Percentiles rank a stretch among this genome's conserved stretches.
phyloP scores from a whole-genome alignment of 2,797 vertebrate species.

The Centropyge bicolor region DNA sequence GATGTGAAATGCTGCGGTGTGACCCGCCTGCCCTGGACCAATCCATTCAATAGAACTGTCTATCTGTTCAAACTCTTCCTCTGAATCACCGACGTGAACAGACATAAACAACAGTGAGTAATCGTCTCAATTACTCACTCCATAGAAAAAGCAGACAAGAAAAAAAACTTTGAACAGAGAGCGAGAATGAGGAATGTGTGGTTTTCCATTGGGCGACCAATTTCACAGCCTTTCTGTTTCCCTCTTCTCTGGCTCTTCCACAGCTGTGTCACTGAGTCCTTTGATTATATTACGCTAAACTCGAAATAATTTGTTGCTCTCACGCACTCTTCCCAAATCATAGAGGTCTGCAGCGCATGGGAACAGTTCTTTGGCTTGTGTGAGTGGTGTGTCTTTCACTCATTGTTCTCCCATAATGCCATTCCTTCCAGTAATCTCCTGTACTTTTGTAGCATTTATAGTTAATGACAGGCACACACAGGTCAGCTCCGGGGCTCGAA shows the following conservation, averaged over 20 bases:
- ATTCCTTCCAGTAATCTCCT: conserved; percentile 53
- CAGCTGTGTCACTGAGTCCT: conserved; percentile 60
- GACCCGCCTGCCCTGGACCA: neutral
- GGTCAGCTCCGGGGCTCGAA: conserved; percentile 17
- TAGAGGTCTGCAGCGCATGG: conserved; percentile 67
- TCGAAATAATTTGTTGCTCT: conserved; percentile 59
- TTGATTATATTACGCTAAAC: conserved; percentile 38
- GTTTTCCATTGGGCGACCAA: conserved; percentile 34
- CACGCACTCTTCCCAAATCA: conserved; percentile 59
- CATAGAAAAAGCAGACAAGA: neutral
- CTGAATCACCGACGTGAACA: neutral
- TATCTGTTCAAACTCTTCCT: neutral
- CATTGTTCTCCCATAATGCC: conserved; percentile 25
- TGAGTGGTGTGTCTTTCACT: conserved; percentile 45
- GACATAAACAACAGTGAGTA: conserved; percentile 12
- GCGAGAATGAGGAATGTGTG: conserved; percentile 16
- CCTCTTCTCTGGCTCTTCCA: conserved; percentile 37
- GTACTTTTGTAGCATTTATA: conserved; percentile 41
- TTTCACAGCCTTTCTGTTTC: conserved; percentile 46
- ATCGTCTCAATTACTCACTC: neutral
- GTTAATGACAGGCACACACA: conserved; percentile 30
- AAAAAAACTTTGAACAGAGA: neutral
- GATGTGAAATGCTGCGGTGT: neutral
- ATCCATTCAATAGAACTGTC: neutral
- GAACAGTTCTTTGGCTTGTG: conserved; percentile 56